phyloP scores from a whole-genome alignment of 2,888 invertebrate species.

The Acleris laterana region DNA sequence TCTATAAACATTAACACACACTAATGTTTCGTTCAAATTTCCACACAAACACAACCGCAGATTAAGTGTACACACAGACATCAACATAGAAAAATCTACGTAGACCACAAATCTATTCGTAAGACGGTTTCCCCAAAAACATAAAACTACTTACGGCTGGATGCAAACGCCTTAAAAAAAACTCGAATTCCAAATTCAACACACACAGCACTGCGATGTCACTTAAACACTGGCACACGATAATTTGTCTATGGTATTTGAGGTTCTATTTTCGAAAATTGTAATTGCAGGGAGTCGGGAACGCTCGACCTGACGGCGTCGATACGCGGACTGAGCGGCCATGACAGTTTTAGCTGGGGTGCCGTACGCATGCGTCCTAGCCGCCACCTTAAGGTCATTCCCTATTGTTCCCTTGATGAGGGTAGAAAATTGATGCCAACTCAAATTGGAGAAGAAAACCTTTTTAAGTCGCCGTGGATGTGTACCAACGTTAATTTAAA shows the following conservation, averaged over 20 bases:
- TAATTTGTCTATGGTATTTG: conserved; percentile 23
- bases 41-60: conserved; percentile 42
- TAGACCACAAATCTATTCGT: conserved; percentile 37
- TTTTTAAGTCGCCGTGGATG: conserved; percentile 48
- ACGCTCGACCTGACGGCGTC: conserved; percentile 68
- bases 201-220: conserved; percentile 38
- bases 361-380: conserved; percentile 66
- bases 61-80: conserved; percentile 25
- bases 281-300: conserved; percentile 40
- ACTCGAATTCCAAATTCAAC: conserved; percentile 37
- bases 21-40: conserved; percentile 55
- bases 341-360: conserved; percentile 74
- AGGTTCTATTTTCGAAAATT: conserved; percentile 30
- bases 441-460: conserved; percentile 59
- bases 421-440: conserved; percentile 51
- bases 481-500: conserved; percentile 35
- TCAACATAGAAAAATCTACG: conserved; percentile 27
- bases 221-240: conserved; percentile 41
- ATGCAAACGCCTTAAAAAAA: conserved; percentile 56
- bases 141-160: conserved; percentile 62
- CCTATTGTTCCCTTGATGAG: conserved; percentile 68
- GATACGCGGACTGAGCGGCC: conserved; percentile 78
- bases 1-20: conserved; percentile 58
- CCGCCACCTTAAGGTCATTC: conserved; percentile 65
- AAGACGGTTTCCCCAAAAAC: conserved; percentile 41